These are phyloP conservation scores for Bujurquina vittata DNA, from an alignment of 2,113 vertebrate genomes.

Conservation along the genomic window DNA sequence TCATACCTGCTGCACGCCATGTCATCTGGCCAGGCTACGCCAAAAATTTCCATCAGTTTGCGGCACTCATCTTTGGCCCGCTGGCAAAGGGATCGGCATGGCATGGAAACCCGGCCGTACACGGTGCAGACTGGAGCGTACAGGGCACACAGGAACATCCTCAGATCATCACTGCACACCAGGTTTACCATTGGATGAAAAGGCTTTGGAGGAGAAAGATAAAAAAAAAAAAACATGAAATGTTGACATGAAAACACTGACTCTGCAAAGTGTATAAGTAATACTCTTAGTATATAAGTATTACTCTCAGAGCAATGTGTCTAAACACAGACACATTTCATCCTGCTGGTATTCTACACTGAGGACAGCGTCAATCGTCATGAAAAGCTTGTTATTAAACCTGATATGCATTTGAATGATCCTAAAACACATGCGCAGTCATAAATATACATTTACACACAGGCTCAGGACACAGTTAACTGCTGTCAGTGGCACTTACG, in stretches of 20 bases:
- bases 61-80: constrained; percentile 89
- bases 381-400: constrained; percentile 20
- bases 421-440: not conserved
- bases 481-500: constrained; percentile 14
- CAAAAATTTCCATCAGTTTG: constrained; percentile 97
- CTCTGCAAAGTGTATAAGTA: not conserved
- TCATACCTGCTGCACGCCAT: constrained; percentile 94
- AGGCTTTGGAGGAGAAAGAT: constrained; percentile 77
- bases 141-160: constrained; percentile 94
- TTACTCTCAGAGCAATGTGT: not conserved
- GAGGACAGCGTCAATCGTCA: not conserved
- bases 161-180: constrained; percentile 92
- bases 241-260: not conserved
- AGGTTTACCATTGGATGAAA: constrained; percentile 98
- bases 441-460: not conserved
- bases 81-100: constrained; percentile 91
- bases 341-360: not conserved
- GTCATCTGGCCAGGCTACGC: constrained; percentile 94
- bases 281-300: not conserved
- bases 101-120: constrained; percentile 91
- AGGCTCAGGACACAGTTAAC: constrained; percentile 3
- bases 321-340: constrained; percentile 11
- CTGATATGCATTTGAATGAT: not conserved
- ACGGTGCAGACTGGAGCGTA: constrained; percentile 93
- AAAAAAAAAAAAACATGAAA: not conserved